phyloP scores from a whole-genome alignment of 2,113 vertebrate genomes.

The cattle (Bos taurus) region DNA sequence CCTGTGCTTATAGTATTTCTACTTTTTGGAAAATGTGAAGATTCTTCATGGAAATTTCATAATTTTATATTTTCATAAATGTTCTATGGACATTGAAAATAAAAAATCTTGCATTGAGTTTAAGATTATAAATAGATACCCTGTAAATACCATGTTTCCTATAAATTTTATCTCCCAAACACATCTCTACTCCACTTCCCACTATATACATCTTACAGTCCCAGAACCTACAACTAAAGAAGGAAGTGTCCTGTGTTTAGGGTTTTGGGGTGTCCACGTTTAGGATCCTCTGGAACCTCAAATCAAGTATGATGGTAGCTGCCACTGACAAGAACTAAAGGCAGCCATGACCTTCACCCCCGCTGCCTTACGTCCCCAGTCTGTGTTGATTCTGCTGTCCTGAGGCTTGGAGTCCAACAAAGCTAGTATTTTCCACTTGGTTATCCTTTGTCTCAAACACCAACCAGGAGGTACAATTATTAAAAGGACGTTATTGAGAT shows the following conservation, averaged over 20 bases:
- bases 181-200: not conserved
- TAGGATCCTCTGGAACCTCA: not conserved
- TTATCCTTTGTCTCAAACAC: not conserved
- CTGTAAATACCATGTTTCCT: not conserved
- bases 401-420: not conserved
- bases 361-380: not conserved
- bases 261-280: not conserved
- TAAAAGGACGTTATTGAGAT: not conserved
- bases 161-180: not conserved
- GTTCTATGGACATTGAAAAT: not conserved
- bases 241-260: not conserved
- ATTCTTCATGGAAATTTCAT: not conserved
- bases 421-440: not conserved
- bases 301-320: not conserved
- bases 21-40: not conserved
- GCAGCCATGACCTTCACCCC: fast-evolving
- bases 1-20: not conserved
- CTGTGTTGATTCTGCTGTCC: not conserved
- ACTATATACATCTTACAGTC: not conserved
- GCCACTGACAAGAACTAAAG: not conserved
- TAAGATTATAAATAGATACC: not conserved
- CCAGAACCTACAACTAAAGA: not conserved
- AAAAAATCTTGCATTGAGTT: not conserved
- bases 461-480: not conserved
- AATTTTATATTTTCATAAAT: not conserved